Base-by-base conservation (phyloP, 2,888 invertebrate genomes). In the Rhagophthalmus giganteus region DNA sequence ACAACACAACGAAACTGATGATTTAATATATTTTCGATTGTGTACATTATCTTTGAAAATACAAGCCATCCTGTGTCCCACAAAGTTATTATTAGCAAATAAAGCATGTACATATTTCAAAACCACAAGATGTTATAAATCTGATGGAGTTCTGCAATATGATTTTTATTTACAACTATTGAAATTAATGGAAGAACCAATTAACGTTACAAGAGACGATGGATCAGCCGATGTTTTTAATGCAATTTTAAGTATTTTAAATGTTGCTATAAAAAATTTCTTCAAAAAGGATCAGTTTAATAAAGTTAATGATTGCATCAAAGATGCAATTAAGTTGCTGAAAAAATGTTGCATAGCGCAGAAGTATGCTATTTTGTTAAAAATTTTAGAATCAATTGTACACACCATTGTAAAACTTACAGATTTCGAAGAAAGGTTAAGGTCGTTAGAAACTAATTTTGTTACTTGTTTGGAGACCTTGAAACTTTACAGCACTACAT, bases 231-330 rank as follows among this genome's bases (percentile, higher is more conserved):
- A n/a, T n/a, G n/a, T 24, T 13, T 40, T 13, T 11, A 10, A 11
- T 13, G 39, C 47, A n/a, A 20, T 27, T 28, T 11, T 40, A 9
- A 51, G 34, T 28, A 33, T 51, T 9, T 24, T 33, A 10, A 30
- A 39, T 11, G 15, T 45, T 20, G 28, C 15, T 1, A 38, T 39
- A 10, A 12, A 14, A 12, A 39, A 33, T 15, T 15, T 30, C 2
- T 11, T 45, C 14, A 44, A 28, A 15, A 27, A 27, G 15, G 14
- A 24, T 9, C 15, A 51, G 28, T 26, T 45, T 37, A 8, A 6
- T n/a, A 38, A 44, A 32, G 28, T 51, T 4, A 14, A 13, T 26
- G 27, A 47, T 15, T 39, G n/a, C 7, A 16, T 47, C 2, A 10
- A 27, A 8, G 10, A 15, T 13, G 26, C 25, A 7, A 25, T 14